Conservation (phyloP, 2,113 vertebrate species). For the Nestor notabilis region DNA sequence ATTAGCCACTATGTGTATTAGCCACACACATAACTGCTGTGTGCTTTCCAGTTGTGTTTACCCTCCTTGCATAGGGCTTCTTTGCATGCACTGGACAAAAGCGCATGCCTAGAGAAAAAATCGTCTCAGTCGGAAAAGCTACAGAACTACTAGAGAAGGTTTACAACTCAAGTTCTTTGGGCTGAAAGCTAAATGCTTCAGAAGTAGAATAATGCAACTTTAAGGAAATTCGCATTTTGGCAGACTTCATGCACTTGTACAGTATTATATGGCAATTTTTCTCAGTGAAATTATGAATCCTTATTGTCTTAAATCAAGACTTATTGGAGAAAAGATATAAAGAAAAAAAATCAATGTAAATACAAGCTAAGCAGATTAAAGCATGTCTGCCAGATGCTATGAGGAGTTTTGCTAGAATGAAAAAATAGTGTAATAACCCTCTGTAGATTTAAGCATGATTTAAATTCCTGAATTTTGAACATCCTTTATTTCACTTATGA, state of each 20-base stretch:
- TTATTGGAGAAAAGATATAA: not conserved
- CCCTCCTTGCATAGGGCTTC: accelerated
- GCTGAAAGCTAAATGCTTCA: not conserved
- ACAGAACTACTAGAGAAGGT: not conserved
- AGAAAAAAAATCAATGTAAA: not conserved
- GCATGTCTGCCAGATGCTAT: not conserved
- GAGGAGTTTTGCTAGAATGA: not conserved
- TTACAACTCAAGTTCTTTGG: not conserved
- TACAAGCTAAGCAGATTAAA: not conserved
- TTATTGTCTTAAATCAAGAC: not conserved
- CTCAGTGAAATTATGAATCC: not conserved
- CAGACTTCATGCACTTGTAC: not conserved
- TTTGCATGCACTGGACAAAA: not conserved
- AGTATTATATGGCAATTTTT: not conserved
- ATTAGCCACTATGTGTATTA: accelerated
- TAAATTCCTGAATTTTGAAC: not conserved
- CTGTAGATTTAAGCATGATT: not conserved
- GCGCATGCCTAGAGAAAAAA: not conserved
- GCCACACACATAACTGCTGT: not conserved
- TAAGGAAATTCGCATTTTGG: not conserved
- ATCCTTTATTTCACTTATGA: not conserved
- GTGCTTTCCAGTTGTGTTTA: not conserved
- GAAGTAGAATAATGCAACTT: not conserved
- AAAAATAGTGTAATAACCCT: not conserved
- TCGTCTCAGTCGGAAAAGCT: accelerated